Percentiles rank a stretch among this genome's conserved stretches.
phyloP scores from a whole-genome alignment of 2,797 vertebrate species.

The Bovichtus diacanthus region DNA sequence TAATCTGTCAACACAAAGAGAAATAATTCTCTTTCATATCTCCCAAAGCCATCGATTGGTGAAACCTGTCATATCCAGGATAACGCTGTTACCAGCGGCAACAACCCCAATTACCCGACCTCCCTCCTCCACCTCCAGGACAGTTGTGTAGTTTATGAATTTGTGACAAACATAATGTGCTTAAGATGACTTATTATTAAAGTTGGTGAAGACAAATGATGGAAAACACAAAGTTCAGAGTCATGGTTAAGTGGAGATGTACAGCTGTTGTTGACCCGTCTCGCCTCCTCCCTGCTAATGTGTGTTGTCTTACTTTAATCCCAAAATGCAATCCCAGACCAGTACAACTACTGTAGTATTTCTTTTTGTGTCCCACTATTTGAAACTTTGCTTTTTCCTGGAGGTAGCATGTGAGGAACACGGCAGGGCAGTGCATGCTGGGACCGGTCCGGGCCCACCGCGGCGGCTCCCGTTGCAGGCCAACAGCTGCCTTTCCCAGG shows the following conservation, averaged over 20 bases:
- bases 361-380: neutral
- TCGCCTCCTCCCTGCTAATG: too few species aligned
- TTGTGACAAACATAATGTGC: neutral
- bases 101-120: neutral
- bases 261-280: too few species aligned
- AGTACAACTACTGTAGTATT: neutral
- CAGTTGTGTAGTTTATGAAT: neutral
- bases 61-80: slow-evolving; percentile 11
- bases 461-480: slow-evolving; percentile 89
- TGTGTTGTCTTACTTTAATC: too few species aligned
- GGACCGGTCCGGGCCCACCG: slow-evolving; percentile 73
- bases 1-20: slow-evolving; percentile 27
- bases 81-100: slow-evolving; percentile 14
- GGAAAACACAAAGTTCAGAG: too few species aligned
- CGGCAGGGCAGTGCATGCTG: slow-evolving; percentile 52
- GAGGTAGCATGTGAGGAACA: slow-evolving; percentile 40
- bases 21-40: slow-evolving; percentile 26
- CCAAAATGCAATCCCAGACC: neutral
- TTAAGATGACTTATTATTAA: neutral
- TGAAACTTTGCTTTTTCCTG: slow-evolving; percentile 34
- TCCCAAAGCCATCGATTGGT: slow-evolving; percentile 25
- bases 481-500: slow-evolving; percentile 96
- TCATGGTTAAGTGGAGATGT: too few species aligned
- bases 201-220: neutral
- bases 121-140: neutral